Conservation (phyloP, 2,113 vertebrate species). For the Pardalotus punctatus region DNA sequence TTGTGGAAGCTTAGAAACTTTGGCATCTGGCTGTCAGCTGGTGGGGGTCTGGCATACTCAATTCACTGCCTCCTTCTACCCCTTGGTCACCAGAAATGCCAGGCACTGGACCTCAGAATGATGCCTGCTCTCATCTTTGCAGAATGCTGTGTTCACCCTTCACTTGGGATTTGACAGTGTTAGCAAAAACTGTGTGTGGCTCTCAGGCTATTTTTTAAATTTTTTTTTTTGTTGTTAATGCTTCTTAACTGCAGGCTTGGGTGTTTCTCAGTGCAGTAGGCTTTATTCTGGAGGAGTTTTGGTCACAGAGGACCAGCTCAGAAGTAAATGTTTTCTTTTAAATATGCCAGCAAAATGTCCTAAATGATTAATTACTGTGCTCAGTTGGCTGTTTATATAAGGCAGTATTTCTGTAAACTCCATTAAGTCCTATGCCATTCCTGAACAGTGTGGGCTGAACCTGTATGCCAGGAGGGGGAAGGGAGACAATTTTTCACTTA, state of each 20-base stretch:
- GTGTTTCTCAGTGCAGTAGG: background rate
- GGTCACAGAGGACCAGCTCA: background rate
- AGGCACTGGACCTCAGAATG: background rate
- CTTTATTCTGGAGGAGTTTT: background rate
- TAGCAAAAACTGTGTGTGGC: background rate
- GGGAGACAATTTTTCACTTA: background rate
- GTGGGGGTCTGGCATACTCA: background rate
- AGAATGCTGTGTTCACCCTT: background rate
- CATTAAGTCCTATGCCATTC: background rate
- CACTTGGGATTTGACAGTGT: background rate
- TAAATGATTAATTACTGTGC: background rate
- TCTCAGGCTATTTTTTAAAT: background rate
- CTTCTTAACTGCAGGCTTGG: background rate
- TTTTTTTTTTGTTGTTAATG: background rate
- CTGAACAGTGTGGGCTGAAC: background rate
- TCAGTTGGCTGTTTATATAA: background rate
- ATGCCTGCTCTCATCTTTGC: background rate
- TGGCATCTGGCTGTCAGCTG: background rate
- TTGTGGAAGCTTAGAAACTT: background rate
- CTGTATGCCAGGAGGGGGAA: background rate
- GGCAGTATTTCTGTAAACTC: background rate
- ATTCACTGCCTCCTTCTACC: background rate
- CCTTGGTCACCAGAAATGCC: background rate
- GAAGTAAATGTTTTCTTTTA: background rate
- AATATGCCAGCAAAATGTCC: background rate